A percentile compares a stretch with the other conserved stretches of the same genome.
Evolutionary conservation across 2,888 invertebrate species (phyloP).

Genomic region (Hypselothyrea guttata): DNA sequence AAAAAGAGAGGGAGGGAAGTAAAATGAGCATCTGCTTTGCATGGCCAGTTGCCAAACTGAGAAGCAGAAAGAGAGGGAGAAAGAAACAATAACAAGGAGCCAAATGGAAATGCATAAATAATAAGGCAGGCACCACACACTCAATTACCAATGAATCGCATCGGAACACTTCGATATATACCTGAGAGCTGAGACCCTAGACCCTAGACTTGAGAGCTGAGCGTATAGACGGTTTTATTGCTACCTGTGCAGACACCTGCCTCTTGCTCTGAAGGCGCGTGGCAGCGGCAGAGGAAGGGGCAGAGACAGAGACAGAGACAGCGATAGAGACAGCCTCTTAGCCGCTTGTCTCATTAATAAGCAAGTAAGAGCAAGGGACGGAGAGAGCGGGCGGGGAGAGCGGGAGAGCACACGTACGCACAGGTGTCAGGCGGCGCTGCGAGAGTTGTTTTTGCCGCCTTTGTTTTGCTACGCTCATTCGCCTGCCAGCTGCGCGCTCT

Average conservation of each 20-base stretch:
- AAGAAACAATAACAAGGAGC: slow-evolving; percentile 8
- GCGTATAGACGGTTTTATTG: too few relatives aligned
- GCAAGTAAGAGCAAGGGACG: slow-evolving; percentile 15
- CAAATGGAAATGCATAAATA: slow-evolving; percentile 52
- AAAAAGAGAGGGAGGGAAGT: too few relatives aligned
- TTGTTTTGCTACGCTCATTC: slow-evolving; percentile 39
- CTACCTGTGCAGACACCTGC: slow-evolving; percentile 49
- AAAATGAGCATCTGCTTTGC: slow-evolving; percentile 50
- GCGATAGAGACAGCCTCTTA: too few relatives aligned
- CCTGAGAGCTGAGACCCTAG: too few relatives aligned
- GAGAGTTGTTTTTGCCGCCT: slow-evolving; percentile 34
- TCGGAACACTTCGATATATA: slow-evolving; percentile 26
- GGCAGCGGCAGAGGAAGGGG: slow-evolving; percentile 30
- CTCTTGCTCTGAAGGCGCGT: slow-evolving; percentile 38
- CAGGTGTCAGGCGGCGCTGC: slow-evolving; percentile 57
- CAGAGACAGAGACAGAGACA: too few relatives aligned
- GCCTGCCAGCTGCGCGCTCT: slow-evolving; percentile 37
- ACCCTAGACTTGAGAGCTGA: too few relatives aligned
- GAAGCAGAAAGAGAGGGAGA: background rate
- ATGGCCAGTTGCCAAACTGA: slow-evolving; percentile 38
- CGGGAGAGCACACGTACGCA: slow-evolving; percentile 33
- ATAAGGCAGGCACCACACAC: slow-evolving; percentile 47
- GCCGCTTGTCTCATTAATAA: slow-evolving; percentile 60
- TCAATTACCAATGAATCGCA: slow-evolving; percentile 46
- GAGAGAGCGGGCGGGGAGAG: background rate